These are phyloP conservation scores for Formica exsecta DNA, from an alignment of 1,140 invertebrate species.

Conservation along the genomic window DNA sequence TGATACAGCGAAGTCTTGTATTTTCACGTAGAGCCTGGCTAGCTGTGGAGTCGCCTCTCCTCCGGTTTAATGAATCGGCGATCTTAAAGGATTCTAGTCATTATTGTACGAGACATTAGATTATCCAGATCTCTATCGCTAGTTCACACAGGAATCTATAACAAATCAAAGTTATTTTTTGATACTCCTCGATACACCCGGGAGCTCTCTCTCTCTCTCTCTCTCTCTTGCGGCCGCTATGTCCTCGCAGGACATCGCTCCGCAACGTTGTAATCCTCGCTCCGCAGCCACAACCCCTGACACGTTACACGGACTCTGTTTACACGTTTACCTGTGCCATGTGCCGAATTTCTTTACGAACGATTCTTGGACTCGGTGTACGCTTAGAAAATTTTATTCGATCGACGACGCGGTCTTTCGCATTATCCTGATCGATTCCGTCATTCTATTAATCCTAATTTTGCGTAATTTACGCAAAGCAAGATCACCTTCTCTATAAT, in stretches of 20 bases:
- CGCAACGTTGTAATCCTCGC: conserved; percentile 6
- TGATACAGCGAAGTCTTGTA: neutral
- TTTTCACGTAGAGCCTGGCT: neutral
- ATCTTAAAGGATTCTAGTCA: conserved; percentile 71
- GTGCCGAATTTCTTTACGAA: conserved; percentile 69
- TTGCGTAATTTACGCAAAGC: neutral
- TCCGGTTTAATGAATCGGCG: conserved; percentile 34
- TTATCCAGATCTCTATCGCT: conserved; percentile 39
- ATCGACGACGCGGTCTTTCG: neutral
- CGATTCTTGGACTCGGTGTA: conserved; percentile 42
- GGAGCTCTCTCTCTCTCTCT: neutral
- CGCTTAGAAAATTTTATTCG: neutral
- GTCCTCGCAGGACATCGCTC: conserved; percentile 24
- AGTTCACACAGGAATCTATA: conserved; percentile 50
- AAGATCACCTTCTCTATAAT: neutral
- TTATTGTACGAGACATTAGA: conserved; percentile 61
- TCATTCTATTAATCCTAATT: neutral
- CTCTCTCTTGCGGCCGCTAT: conserved; percentile 14
- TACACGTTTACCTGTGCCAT: conserved; percentile 67
- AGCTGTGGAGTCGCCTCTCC: conserved; percentile 28
- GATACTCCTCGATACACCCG: conserved; percentile 43
- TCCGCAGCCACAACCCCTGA: conserved; percentile 17
- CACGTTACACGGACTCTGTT: conserved; percentile 71
- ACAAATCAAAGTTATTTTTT: conserved; percentile 59
- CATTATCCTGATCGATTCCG: no score